Evolutionary conservation across 2,888 invertebrate genomes (phyloP).

Genomic region (Drosophila nigritarsus): DNA sequence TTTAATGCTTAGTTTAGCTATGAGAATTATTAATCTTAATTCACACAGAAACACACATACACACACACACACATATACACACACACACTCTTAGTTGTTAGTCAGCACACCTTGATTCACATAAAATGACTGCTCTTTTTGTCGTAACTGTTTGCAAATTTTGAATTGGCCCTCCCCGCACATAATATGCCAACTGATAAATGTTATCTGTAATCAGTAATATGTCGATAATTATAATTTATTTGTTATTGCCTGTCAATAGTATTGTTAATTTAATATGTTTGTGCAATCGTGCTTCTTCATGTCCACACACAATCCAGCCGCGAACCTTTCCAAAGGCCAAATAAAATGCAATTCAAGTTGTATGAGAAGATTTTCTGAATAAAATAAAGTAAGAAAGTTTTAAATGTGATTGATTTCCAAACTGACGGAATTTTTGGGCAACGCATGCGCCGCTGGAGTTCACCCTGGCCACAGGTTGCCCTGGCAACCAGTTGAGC

Average conservation of each 20-base stretch:
- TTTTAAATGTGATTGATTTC: slow-evolving; percentile 42
- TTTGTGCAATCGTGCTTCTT: slow-evolving; percentile 29
- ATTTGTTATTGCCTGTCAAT: slow-evolving; percentile 44
- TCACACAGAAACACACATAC: slow-evolving; percentile 20
- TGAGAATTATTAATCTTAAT: slow-evolving; percentile 76
- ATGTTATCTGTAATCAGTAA: slow-evolving; percentile 4
- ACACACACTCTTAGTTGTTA: slow-evolving; percentile 35
- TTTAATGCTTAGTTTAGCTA: slow-evolving; percentile 71
- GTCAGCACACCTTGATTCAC: slow-evolving; percentile 22
- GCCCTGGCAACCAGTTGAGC: slow-evolving; percentile 14
- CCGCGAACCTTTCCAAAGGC: slow-evolving; percentile 37
- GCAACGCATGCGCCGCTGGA: slow-evolving; percentile 18
- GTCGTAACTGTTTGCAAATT: slow-evolving; percentile 29
- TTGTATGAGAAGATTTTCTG: slow-evolving; percentile 69
- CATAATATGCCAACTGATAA: slow-evolving; percentile 17
- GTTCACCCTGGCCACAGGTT: slow-evolving; percentile 18
- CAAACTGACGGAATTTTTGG: slow-evolving; percentile 9
- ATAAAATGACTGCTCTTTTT: slow-evolving; percentile 51
- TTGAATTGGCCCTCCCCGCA: slow-evolving; percentile 43
- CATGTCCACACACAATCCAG: slow-evolving; percentile 24
- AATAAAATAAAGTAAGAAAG: slow-evolving; percentile 67
- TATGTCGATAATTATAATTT: slow-evolving; percentile 46
- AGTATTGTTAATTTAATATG: slow-evolving; percentile 41
- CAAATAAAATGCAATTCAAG: slow-evolving; percentile 57
- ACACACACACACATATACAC: slow-evolving; percentile 26